Percentiles rank a stretch among this genome's conserved stretches.
Evolutionary conservation across 2,888 invertebrate genomes (phyloP).

Genomic region (Onthophagus sagittarius): DNA sequence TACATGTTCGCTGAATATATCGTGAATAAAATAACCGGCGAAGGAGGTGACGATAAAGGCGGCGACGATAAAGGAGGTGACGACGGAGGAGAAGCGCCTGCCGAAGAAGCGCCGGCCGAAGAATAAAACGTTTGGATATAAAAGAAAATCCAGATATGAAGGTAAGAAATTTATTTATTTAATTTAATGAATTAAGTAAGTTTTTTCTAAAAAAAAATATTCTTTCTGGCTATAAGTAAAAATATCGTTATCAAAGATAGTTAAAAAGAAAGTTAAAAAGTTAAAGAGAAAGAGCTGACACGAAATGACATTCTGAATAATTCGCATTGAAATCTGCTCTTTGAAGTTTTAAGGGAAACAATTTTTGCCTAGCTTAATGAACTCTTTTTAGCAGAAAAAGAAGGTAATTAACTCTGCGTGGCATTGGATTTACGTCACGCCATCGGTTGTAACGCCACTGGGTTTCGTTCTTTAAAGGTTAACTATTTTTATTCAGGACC

Average conservation of each 20-base stretch:
- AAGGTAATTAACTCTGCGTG: not conserved
- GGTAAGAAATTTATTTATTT: not conserved
- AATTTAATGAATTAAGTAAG: no score
- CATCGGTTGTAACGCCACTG: not conserved
- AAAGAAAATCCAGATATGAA: not conserved
- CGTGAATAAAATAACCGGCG: not conserved
- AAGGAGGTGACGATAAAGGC: not conserved
- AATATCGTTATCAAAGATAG: not conserved
- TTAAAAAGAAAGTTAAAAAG: not conserved
- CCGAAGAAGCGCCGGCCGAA: not conserved
- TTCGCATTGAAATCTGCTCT: not conserved
- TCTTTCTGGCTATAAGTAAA: no score
- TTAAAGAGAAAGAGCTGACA: not conserved
- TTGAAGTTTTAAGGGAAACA: not conserved
- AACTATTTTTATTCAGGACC: not conserved
- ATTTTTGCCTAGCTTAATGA: not conserved
- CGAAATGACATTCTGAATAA: not conserved
- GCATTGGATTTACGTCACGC: not conserved
- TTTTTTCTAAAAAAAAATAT: no score
- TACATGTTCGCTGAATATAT: not conserved
- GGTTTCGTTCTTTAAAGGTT: not conserved
- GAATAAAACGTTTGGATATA: not conserved
- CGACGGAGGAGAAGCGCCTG: not conserved
- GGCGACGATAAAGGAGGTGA: not conserved
- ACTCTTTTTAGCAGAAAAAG: not conserved